These are phyloP conservation scores for Coendou prehensilis DNA, from an alignment of 2,797 vertebrate genomes.

Conservation along the genomic window DNA sequence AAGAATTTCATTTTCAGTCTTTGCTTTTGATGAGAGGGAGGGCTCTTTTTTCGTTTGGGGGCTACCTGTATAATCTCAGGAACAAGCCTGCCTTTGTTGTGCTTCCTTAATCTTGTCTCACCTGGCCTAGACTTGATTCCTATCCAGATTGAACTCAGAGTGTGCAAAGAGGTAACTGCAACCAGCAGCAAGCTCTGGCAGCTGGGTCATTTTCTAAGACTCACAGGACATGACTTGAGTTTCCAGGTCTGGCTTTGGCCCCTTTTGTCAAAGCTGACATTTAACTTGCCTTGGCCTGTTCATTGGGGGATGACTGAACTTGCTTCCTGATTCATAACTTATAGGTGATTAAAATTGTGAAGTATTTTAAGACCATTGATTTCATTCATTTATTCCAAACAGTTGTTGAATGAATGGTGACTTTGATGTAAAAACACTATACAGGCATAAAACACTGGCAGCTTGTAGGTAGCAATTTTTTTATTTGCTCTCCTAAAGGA, in stretches of 20 bases:
- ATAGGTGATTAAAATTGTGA: conserved; percentile 70
- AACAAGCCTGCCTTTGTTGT: conserved; percentile 55
- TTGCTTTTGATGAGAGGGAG: neutral
- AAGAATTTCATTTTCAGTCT: neutral
- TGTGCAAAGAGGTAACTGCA: neutral
- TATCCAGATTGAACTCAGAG: conserved; percentile 22
- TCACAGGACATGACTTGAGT: conserved; percentile 40
- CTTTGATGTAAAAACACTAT: conserved; percentile 79
- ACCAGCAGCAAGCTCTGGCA: neutral
- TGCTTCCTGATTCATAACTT: conserved; percentile 68
- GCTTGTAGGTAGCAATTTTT: conserved; percentile 76
- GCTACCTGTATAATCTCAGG: conserved; percentile 41
- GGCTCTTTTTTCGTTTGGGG: neutral
- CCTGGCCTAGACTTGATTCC: conserved; percentile 60
- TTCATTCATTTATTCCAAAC: conserved; percentile 75
- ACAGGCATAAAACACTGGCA: conserved; percentile 60
- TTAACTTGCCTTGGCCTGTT: neutral
- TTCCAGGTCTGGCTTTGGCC: conserved; percentile 32
- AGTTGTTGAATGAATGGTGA: conserved; percentile 79
- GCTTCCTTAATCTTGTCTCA: conserved; percentile 51
- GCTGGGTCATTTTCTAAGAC: conserved; percentile 65
- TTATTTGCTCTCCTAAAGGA: conserved; percentile 80
- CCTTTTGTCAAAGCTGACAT: neutral
- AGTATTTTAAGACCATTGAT: conserved; percentile 64
- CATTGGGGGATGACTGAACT: neutral